Percentiles rank a stretch among this genome's conserved stretches.
Evolutionary conservation across 2,888 invertebrate genomes (phyloP).

Genomic region (Cantharis rufa): DNA sequence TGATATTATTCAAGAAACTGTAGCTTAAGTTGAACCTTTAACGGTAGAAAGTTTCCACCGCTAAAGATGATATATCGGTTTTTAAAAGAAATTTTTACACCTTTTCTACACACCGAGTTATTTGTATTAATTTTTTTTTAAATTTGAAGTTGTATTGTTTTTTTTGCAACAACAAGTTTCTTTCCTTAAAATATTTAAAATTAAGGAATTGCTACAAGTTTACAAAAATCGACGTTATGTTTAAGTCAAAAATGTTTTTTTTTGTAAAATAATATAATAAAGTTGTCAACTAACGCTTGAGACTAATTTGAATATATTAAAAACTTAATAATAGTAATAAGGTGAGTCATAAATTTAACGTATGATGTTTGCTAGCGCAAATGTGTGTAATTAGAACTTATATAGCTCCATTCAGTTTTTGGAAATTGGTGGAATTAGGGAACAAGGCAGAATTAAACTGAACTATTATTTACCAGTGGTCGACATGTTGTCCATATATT

Average conservation of each 20-base stretch:
- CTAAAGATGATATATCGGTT: slow-evolving; percentile 51
- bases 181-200: not conserved
- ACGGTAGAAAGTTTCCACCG: slow-evolving; percentile 49
- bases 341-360: not conserved
- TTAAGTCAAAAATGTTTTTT: not conserved
- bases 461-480: slow-evolving; percentile 29
- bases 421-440: slow-evolving; percentile 18
- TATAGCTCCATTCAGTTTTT: slow-evolving; percentile 19
- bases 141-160: not conserved
- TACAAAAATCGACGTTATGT: not conserved
- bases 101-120: slow-evolving; percentile 23
- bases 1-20: slow-evolving; percentile 51
- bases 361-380: slow-evolving; percentile 9
- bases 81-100: slow-evolving; percentile 44
- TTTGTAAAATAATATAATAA: not conserved
- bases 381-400: slow-evolving; percentile 22
- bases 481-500: slow-evolving; percentile 28
- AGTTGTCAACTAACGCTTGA: not conserved
- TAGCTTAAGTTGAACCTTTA: slow-evolving; percentile 52
- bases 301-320: not conserved
- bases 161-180: not conserved
- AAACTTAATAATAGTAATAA: not conserved
- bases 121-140: slow-evolving; percentile 19
- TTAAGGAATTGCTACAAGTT: not conserved
- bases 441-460: slow-evolving; percentile 16